phyloP scores from a whole-genome alignment of 2,113 vertebrate species.

The Hemiscyllium ocellatum region DNA sequence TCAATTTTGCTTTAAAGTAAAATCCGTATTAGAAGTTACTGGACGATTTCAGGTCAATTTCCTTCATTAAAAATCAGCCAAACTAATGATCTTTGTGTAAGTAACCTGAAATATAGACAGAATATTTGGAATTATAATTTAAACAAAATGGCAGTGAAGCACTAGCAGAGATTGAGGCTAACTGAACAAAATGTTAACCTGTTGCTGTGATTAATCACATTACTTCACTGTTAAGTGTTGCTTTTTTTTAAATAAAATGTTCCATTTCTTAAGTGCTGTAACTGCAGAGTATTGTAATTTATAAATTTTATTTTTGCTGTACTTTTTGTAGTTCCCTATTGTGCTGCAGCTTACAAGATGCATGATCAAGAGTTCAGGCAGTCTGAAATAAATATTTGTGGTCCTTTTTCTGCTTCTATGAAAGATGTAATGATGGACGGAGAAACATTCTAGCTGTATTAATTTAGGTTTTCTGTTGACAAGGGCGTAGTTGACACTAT shows the following conservation, averaged over 20 bases:
- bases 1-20: neutral
- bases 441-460: constrained; percentile 7
- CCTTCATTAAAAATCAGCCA: neutral
- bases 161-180: neutral
- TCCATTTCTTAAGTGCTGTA: neutral
- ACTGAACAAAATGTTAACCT: neutral
- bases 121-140: neutral
- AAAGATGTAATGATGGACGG: neutral
- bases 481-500: constrained; percentile 9
- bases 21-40: neutral
- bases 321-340: neutral
- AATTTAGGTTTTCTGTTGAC: constrained; percentile 15
- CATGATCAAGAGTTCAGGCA: neutral
- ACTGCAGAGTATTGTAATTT: neutral
- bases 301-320: neutral
- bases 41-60: constrained; percentile 7
- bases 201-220: neutral
- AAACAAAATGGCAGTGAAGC: constrained; percentile 18
- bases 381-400: neutral
- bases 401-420: neutral
- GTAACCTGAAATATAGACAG: neutral
- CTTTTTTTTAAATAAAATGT: neutral
- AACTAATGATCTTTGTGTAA: neutral
- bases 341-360: neutral
- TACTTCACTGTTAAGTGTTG: neutral